Percentiles rank a stretch among this genome's conserved stretches.
Evolutionary conservation across 2,113 vertebrate species (phyloP).

Genomic region (Sphyrna mokarran): DNA sequence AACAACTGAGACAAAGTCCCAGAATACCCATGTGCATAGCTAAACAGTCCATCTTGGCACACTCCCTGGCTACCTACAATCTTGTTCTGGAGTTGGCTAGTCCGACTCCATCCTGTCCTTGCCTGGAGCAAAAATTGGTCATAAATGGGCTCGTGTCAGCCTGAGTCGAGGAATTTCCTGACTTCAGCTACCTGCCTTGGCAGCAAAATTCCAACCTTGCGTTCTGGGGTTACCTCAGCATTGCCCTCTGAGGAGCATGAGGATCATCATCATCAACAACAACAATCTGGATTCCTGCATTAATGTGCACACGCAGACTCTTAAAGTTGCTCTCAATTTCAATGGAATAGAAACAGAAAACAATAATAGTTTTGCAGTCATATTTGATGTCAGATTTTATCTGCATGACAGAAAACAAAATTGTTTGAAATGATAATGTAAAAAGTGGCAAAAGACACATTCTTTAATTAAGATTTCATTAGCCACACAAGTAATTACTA

Average conservation of each 20-base stretch:
- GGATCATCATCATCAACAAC: not conserved
- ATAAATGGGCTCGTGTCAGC: too few relatives aligned
- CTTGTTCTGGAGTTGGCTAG: too few relatives aligned
- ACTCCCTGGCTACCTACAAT: too few relatives aligned
- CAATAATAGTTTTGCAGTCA: not conserved
- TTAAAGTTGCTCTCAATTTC: not conserved
- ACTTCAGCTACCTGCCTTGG: not conserved
- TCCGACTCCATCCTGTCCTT: too few relatives aligned
- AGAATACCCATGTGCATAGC: too few relatives aligned
- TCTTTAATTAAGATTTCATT: not conserved
- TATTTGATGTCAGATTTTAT: not conserved
- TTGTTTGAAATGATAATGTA: not conserved
- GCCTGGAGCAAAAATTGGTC: too few relatives aligned
- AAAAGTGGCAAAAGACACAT: not conserved
- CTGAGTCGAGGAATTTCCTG: too few relatives aligned
- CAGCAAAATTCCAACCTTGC: not conserved
- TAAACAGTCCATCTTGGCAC: too few relatives aligned
- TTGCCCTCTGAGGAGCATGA: not conserved
- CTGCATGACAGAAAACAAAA: not conserved
- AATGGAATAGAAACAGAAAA: not conserved
- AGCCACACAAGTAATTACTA: not conserved
- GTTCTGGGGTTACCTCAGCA: not conserved
- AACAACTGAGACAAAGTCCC: too few relatives aligned
- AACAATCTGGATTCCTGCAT: not conserved
- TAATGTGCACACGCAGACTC: not conserved